Base-by-base conservation (phyloP, 2,113 vertebrate genomes). In the Herpailurus yagouaroundi region DNA sequence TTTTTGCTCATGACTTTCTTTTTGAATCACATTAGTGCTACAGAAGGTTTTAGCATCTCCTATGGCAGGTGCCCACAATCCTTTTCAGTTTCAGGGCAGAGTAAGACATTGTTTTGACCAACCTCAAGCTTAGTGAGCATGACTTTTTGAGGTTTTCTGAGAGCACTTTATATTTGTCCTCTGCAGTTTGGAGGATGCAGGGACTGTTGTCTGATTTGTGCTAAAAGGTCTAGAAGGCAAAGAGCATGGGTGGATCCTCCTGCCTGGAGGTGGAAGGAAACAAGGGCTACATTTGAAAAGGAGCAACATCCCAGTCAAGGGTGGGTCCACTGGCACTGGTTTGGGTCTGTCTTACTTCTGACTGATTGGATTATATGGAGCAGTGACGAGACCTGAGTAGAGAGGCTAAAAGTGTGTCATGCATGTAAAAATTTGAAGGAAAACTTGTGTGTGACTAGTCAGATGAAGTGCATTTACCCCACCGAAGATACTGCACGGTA, bases 271-370 rank as follows among this genome's bases (percentile, higher is more conserved):
- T 8, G 19, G 69, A 94, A 52, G 13, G 9, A 80, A 77, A 25
- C 45, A n/a, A 66, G 29, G 13, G 27, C 15, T 89, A 7, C 0
- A 1, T 80, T 66, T 64, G n/a, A 38, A 82, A 63, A 68, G 57
- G 2, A 57, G 3, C 38, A 2, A 7, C 2, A 12, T 19, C 7
- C n/a, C 38, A 63, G 29, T 63, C 18, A 66, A 1, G 0, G 13
- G 41, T 31, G 14, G 14, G 10, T 31, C 68, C 50, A 13, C 45
- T 3, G 12, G 45, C 31, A 18, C 13, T 77, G 33, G 25, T 69
- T 10, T 64, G 21, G 38, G 12, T 25, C 64, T 85, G 4, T 50
- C 27, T 93, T 64, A 85, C 13, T 15, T 25, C 33, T 71, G 15
- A 57, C 41, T 88, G 41, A 19, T 52, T 69, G 29, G 25, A 25